Evolutionary conservation across 2,888 invertebrate genomes (phyloP).

Genomic region (Drosophila quasianomalipes): DNA sequence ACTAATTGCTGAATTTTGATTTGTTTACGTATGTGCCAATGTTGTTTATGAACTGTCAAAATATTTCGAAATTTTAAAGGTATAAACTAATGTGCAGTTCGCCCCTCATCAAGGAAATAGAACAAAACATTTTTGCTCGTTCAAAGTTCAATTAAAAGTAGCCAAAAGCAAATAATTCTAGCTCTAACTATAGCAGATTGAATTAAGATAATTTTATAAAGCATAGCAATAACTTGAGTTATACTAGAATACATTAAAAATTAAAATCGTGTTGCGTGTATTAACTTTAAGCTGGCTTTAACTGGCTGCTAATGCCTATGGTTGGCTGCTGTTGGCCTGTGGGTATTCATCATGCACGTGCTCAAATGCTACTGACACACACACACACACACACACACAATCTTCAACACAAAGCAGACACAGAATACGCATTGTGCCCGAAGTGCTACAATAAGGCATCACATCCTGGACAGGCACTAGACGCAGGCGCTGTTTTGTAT

Average conservation of each 20-base stretch:
- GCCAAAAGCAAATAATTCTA: conserved; percentile 22
- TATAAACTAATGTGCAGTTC: conserved; percentile 43
- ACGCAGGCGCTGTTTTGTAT: conserved; percentile 64
- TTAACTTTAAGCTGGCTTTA: conserved; percentile 1
- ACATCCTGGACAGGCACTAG: conserved; percentile 54
- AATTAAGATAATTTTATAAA: background rate
- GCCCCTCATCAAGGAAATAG: conserved; percentile 22
- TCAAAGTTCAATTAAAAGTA: conserved; percentile 36
- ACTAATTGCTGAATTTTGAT: conserved; percentile 58
- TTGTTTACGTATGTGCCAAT: conserved; percentile 49
- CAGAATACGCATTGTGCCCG: conserved; percentile 41
- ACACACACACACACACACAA: background rate
- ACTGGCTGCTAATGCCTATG: conserved; percentile 24
- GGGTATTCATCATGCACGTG: conserved; percentile 13
- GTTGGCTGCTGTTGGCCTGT: conserved; percentile 11
- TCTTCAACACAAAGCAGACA: conserved; percentile 23
- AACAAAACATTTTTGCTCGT: conserved; percentile 21
- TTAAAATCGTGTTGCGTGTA: background rate
- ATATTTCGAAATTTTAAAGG: conserved; percentile 30
- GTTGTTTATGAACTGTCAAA: conserved; percentile 58
- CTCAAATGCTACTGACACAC: background rate
- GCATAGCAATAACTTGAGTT: background rate
- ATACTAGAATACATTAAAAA: background rate
- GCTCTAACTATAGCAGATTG: background rate
- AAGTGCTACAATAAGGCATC: conserved; percentile 61